Evolutionary conservation across 2,113 vertebrate species (phyloP).

Genomic region (Sporophila hypoxantha): DNA sequence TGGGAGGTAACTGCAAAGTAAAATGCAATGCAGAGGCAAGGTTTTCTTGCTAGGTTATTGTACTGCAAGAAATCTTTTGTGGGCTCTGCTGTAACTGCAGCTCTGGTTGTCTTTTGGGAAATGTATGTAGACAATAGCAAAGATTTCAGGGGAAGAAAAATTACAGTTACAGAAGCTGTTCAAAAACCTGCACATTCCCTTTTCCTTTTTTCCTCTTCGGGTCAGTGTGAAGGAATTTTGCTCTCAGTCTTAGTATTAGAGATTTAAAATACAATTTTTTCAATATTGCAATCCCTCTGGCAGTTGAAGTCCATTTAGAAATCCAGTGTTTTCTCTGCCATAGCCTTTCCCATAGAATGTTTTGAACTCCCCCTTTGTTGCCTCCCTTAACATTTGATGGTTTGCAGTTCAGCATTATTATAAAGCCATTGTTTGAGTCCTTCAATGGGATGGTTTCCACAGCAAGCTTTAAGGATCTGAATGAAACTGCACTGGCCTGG

Average conservation of each 20-base stretch:
- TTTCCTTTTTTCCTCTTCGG: background rate
- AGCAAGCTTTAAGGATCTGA: slow-evolving; percentile 81
- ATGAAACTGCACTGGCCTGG: slow-evolving; percentile 84
- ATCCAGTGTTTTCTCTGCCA: background rate
- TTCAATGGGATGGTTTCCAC: slow-evolving; percentile 89
- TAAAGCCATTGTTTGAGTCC: slow-evolving; percentile 93
- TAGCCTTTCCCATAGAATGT: background rate
- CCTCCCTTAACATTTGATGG: slow-evolving; percentile 66
- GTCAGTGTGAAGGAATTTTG: background rate
- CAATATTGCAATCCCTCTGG: background rate
- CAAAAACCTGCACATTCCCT: background rate
- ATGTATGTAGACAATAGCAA: background rate
- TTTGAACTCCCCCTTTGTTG: background rate
- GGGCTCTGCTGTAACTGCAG: background rate
- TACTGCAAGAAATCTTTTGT: background rate
- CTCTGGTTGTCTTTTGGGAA: background rate
- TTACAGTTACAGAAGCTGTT: background rate
- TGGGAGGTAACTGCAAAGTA: background rate
- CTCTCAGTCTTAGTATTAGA: background rate
- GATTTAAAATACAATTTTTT: background rate
- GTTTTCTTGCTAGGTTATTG: background rate
- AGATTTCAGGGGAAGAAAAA: background rate
- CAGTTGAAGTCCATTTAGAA: background rate
- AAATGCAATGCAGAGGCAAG: background rate
- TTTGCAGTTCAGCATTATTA: slow-evolving; percentile 90